Base-by-base conservation (phyloP, 2,797 vertebrate species). In the Tiaroga cobitis region DNA sequence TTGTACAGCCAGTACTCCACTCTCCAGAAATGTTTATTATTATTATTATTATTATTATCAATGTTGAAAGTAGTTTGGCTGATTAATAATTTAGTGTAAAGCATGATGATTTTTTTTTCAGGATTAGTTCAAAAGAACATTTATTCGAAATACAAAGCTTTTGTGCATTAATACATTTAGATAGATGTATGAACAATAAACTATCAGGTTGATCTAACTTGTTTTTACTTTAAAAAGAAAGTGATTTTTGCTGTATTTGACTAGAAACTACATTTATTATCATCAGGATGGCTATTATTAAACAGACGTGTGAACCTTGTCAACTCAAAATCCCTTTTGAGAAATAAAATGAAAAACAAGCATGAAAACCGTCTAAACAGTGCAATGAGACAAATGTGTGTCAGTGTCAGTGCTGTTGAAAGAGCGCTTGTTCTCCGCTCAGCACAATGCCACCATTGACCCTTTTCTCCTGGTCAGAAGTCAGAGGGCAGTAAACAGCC, bases 401-500 rank as follows among this genome's bases (percentile, higher is more conserved):
- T 80, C 83, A 84, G 82, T 73, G 86, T 85, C 73, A 75, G 51
- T 84, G 91, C 21, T 70, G 37, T 85, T 80, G 76, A 80, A 88
- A 83, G 85, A 73, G 81, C 78, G 29, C 83, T 89, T 91, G 92
- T 92, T 93, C 90, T 84, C 86, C 74, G n/a, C 54, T 82, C 49
- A 89, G 88, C 81, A 96, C 95, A 96, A 95, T 92, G 84, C 85
- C 87, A 82, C 87, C 93, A 94, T 94, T 95, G 93, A 95, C 88
- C 86, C 74, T 81, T 82, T 88, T 87, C 88, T 78, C 84, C 79
- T 79, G 87, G 88, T 89, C 88, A 82, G 67, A 81, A 73, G 77
- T 84, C 85, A 81, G 65, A 81, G 24, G 68, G 72, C 86, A 86
- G 81, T 88, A 87, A 89, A 89, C 81, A 86, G 87, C 89, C 87